phyloP scores from a whole-genome alignment of 2,797 vertebrate genomes.

The Argentina silus region DNA sequence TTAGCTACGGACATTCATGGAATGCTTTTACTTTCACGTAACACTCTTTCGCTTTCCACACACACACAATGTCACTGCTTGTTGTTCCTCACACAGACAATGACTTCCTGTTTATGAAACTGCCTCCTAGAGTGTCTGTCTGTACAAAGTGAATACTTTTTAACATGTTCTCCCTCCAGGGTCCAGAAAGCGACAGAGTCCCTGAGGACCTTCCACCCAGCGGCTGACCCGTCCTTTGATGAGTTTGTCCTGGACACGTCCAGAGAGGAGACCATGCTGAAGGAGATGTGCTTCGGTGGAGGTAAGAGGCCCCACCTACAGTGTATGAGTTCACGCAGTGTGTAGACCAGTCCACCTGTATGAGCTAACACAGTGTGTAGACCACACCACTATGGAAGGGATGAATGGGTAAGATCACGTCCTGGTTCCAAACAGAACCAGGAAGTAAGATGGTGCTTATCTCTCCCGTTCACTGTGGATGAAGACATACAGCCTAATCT shows the following conservation, averaged over 20 bases:
- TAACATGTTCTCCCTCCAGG: slow-evolving; percentile 68
- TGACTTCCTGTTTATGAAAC: slow-evolving; percentile 1
- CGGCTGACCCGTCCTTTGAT: slow-evolving; percentile 89
- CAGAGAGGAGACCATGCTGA: slow-evolving; percentile 87
- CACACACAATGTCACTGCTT: not conserved
- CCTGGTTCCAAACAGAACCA: too few relatives aligned
- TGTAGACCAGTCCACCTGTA: too few relatives aligned
- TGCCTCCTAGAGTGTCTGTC: not conserved
- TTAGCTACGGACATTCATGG: slow-evolving; percentile 57
- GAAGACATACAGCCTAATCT: too few relatives aligned
- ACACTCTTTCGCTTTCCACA: not conserved
- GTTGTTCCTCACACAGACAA: not conserved
- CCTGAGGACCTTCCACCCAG: slow-evolving; percentile 89
- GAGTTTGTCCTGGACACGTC: slow-evolving; percentile 89
- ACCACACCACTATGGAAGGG: too few relatives aligned
- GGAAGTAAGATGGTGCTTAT: too few relatives aligned
- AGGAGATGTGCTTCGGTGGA: slow-evolving; percentile 87
- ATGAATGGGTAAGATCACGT: too few relatives aligned
- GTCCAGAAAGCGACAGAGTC: slow-evolving; percentile 96
- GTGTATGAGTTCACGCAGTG: not conserved
- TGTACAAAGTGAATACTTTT: not conserved
- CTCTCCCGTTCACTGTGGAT: too few relatives aligned
- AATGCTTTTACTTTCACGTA: slow-evolving; percentile 37
- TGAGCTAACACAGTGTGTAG: too few relatives aligned
- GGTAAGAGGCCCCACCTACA: slow-evolving; percentile 72